A percentile compares a stretch with the other conserved stretches of the same genome.
Conservation (phyloP, 1,140 invertebrate genomes). For the Littorina saxatilis region DNA sequence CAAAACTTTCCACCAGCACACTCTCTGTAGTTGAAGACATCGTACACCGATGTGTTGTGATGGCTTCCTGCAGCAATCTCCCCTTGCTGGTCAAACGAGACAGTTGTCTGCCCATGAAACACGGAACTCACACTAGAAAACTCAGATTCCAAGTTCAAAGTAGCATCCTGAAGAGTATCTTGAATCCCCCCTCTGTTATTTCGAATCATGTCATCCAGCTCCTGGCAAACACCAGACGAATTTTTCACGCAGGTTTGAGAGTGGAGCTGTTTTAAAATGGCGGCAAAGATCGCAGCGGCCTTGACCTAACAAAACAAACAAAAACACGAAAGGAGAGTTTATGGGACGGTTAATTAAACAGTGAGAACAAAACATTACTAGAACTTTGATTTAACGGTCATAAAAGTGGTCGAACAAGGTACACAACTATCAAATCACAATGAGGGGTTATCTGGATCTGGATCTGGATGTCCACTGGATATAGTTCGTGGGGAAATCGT, state of each 20-base stretch:
- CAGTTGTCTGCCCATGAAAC: neutral
- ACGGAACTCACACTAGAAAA: neutral
- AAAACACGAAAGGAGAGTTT: no score
- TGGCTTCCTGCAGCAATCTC: neutral
- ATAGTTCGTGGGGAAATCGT: no score
- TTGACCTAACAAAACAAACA: no score
- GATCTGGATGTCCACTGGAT: no score
- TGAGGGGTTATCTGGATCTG: no score
- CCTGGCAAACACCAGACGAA: neutral
- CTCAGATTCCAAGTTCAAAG: neutral
- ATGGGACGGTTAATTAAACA: no score
- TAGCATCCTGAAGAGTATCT: neutral
- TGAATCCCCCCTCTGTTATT: neutral
- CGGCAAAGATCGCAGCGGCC: constrained; percentile 23
- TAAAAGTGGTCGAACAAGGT: no score
- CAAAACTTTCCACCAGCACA: neutral
- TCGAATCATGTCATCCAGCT: neutral
- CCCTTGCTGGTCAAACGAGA: neutral
- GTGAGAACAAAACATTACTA: no score
- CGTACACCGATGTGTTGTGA: neutral
- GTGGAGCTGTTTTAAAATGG: constrained; percentile 3
- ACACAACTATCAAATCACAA: no score
- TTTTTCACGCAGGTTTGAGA: neutral
- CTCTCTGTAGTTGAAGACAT: constrained; percentile 10
- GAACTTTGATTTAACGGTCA: no score